Evolutionary conservation across 30 jellyfish, hydroid and myxozoan genomes (phyloP), one percentile per base, ranked within the genome.

Genomic region (Cassiopea andromeda): DNA sequence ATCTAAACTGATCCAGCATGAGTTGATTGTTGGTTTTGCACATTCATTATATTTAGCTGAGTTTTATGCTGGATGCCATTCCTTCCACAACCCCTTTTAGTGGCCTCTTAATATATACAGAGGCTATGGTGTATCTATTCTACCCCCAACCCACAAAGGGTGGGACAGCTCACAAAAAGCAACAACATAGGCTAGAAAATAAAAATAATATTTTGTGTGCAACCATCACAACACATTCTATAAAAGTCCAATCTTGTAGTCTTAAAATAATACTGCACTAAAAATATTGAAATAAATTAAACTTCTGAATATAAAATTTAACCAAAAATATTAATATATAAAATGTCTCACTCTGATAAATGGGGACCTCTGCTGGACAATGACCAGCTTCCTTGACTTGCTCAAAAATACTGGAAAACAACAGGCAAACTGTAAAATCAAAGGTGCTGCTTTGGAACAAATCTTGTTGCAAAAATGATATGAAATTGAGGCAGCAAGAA

Each of bases 311-410:
- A 27, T 27, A 27, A 27, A 27, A 27, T 27, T 27, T 27, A 9
- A 38, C 82, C 15, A 81, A 43, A 81, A 4, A 80, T 4, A 38
- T 3, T 49, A 38, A 43, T 17, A 59, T 1, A 48, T 8, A 46
- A 2, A 13, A 18, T 17, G 1, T 7, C 70, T 45, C 49, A 90
- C 97, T 88, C 83, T 90, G 46, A 82, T 90, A 48, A 90, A 90
- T 75, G 90, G 90, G 44, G 97, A 76, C 83, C 97, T 66, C 77
- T 90, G 97, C 73, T 90, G 97, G 13, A 90, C 50, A 1, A 90
- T 90, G 1, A 90, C 82, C 1, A 90, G 60, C 91, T 83, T 82
- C 15, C 14, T 60, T 44, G 85, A 44, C 43, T 61, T 66, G 82
- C 92, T 73, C 54, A 67, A 69, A 90, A 69, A 90, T 16, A 82